These are phyloP conservation scores for Maniola hyperantus DNA, from an alignment of 2,888 invertebrate species.

Conservation along the genomic window DNA sequence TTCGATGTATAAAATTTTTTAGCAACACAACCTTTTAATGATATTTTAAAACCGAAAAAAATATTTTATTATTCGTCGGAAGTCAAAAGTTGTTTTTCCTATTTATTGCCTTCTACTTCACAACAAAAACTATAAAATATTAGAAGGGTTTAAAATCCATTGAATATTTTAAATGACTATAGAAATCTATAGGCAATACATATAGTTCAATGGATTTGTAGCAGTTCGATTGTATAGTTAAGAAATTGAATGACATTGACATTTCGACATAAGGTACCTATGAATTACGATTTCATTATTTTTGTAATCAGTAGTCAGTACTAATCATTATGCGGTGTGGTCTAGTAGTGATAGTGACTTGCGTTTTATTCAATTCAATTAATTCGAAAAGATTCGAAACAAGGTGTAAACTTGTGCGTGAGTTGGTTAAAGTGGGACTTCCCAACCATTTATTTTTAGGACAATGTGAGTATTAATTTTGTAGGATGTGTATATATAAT, in stretches of 20 bases:
- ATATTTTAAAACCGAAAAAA: not conserved
- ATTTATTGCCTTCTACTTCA: not conserved
- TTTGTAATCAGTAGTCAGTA: conserved; percentile 34
- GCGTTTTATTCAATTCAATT: conserved; percentile 34
- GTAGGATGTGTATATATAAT: too few relatives aligned
- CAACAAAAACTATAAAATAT: not conserved
- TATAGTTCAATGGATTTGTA: conserved; percentile 23
- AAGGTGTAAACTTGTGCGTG: conserved; percentile 66
- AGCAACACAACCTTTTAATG: not conserved
- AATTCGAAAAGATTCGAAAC: conserved; percentile 59
- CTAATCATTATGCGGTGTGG: conserved; percentile 50
- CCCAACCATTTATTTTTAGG: conserved; percentile 64
- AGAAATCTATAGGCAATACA: not conserved
- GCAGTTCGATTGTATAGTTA: conserved; percentile 12
- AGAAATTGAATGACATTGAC: conserved; percentile 53
- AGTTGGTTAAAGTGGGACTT: conserved; percentile 58
- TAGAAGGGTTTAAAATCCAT: conserved; percentile 1
- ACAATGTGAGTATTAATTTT: conserved; percentile 61
- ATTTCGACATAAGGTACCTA: conserved; percentile 44
- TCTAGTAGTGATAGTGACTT: conserved; percentile 29
- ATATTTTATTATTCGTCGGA: not conserved
- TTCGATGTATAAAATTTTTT: not conserved
- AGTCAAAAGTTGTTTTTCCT: conserved; percentile 20
- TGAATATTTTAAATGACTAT: not conserved
- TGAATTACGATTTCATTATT: conserved; percentile 30